Base-by-base conservation (phyloP, 1,140 invertebrate genomes). In the Acromyrmex heyeri region DNA sequence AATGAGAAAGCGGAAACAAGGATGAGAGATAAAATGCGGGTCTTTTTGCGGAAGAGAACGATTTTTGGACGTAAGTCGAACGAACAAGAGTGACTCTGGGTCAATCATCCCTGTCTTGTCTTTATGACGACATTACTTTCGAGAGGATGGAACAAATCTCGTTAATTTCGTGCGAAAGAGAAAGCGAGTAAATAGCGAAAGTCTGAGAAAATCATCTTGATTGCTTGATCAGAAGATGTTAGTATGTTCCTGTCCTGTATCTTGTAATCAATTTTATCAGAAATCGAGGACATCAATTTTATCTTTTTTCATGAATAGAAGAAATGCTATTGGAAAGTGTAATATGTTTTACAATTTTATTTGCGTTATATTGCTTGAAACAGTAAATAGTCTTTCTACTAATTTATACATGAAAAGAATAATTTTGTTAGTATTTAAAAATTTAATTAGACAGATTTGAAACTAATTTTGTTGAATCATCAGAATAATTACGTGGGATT, bases 81-180 rank as follows among this genome's bases (percentile, higher is more conserved):
- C 53, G 34, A 48, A 79, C 50, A 34, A 82, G 79, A 72, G 34
- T 72, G 69, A 62, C 24, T 83, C 69, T 14, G 8, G 69, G 55
- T 83, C 79, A 75, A 83, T 83, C 79, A 83, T 73, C 38, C n/a
- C n/a, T n/a, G n/a, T 34, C 55, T 70, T 57, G 44, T 73, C 55
- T 72, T 83, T 50, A 73, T 62, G 69, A 75, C 44, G 79, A 73
- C 57, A 83, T 83, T 83, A 75, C 69, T 30, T 73, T 18, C 14
- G 57, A 72, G 8, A 16, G 7, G 21, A 18, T 18, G 30, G 48
- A 73, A 73, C 67, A 61, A 61, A 18, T 30, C 18, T 24, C 55
- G 55, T 72, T 75, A 69, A 75, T 83, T 83, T 14, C 79, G 27
- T 3, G 14, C 18, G 24, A 48, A 24, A 44, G 48, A 73, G 30